Conservation (phyloP, 1,140 invertebrate species). For the Heliconius hewitsoni region DNA sequence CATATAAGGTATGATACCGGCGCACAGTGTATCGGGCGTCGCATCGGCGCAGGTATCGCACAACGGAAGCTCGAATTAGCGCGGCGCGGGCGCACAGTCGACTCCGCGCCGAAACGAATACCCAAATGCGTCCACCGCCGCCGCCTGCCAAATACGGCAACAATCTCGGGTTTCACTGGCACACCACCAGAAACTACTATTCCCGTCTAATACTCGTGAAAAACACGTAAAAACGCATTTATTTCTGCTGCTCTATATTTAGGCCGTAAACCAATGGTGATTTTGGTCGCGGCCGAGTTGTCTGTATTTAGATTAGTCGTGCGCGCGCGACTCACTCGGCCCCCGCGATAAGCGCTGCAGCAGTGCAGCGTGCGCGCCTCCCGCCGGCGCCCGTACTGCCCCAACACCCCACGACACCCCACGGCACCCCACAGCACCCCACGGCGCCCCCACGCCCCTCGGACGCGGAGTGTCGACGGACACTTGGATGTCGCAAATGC, state of each 20-base stretch:
- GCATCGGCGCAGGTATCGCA: conserved; percentile 48
- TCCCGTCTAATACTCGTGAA: conserved; percentile 69
- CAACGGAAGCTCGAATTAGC: conserved; percentile 39
- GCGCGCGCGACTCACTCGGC: conserved; percentile 49
- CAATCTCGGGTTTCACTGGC: conserved; percentile 75
- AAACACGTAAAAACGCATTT: conserved; percentile 79
- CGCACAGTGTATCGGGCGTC: conserved; percentile 18
- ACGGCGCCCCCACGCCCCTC: conserved; percentile 6
- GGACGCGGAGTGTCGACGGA: conserved; percentile 22
- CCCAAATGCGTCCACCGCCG: conserved; percentile 67
- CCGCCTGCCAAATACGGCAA: conserved; percentile 73
- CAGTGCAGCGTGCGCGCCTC: conserved; percentile 44
- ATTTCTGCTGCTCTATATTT: conserved; percentile 80
- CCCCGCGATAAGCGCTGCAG: conserved; percentile 42
- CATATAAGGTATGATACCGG: conserved; percentile 56
- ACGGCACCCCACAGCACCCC: not conserved
- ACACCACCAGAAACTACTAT: conserved; percentile 61
- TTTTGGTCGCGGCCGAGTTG: conserved; percentile 74
- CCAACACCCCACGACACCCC: conserved; percentile 6
- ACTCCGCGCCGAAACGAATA: conserved; percentile 65
- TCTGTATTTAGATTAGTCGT: conserved; percentile 77
- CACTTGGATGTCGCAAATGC: conserved; percentile 71
- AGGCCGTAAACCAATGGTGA: conserved; percentile 78
- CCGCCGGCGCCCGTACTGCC: conserved; percentile 24
- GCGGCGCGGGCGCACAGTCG: conserved; percentile 42